Conservation (phyloP, 2,797 vertebrate genomes). For the Toxotes lorentzi region DNA sequence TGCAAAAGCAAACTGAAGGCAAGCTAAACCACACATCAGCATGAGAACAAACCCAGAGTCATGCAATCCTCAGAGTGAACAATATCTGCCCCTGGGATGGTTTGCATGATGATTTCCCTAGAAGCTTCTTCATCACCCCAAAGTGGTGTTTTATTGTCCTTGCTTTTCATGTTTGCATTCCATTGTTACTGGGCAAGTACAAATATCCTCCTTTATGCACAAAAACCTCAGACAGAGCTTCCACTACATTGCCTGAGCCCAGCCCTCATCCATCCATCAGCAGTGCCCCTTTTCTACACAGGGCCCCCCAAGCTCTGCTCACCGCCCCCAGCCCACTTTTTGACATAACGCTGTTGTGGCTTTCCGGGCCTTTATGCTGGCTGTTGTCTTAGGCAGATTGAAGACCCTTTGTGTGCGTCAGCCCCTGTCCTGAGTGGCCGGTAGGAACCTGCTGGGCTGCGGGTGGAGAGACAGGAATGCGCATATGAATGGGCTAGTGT, state of each 20-base stretch:
- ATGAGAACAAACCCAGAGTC: constrained; percentile 75
- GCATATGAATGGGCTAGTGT: constrained; percentile 81
- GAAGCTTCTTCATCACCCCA: constrained; percentile 77
- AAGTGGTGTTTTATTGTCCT: constrained; percentile 81
- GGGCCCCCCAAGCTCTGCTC: constrained; percentile 63
- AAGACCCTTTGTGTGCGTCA: constrained; percentile 81
- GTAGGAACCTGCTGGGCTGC: constrained; percentile 78
- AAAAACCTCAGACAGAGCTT: constrained; percentile 63
- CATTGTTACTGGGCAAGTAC: constrained; percentile 79
- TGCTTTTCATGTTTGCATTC: constrained; percentile 80
- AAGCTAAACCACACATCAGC: constrained; percentile 78
- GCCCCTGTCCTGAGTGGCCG: constrained; percentile 79
- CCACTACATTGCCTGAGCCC: constrained; percentile 57
- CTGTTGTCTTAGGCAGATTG: constrained; percentile 84
- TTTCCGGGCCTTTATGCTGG: constrained; percentile 84
- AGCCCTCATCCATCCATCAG: constrained; percentile 83
- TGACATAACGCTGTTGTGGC: constrained; percentile 78
- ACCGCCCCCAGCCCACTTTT: constrained; percentile 69
- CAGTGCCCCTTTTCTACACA: constrained; percentile 63
- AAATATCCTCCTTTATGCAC: constrained; percentile 82
- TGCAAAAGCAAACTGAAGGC: constrained; percentile 81
- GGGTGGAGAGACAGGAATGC: constrained; percentile 82
- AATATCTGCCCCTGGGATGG: constrained; percentile 64
- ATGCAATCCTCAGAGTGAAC: constrained; percentile 73
- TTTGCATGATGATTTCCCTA: constrained; percentile 89